These are phyloP conservation scores for Malacoctenus gilli DNA, from an alignment of 2,797 vertebrate genomes.

Conservation along the genomic window DNA sequence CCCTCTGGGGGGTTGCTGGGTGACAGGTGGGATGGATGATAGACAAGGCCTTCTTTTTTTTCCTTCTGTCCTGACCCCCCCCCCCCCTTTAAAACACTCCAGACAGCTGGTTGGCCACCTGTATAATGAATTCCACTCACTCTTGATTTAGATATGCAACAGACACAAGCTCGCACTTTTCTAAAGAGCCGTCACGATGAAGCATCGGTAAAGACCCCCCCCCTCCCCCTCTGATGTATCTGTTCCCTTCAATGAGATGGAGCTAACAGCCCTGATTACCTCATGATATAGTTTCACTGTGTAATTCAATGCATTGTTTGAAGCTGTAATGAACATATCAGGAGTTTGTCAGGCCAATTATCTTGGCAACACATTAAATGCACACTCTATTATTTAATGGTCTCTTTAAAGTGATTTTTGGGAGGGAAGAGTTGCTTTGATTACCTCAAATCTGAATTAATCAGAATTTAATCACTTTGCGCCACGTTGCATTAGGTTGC, in stretches of 20 bases:
- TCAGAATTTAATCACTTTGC: constrained; percentile 67
- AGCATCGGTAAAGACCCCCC: constrained; percentile 9
- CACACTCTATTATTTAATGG: constrained; percentile 69
- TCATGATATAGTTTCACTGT: not conserved
- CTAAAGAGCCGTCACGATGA: not conserved
- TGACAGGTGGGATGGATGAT: constrained; percentile 77
- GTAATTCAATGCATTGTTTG: not conserved
- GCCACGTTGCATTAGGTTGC: constrained; percentile 70
- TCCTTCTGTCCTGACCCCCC: constrained; percentile 36
- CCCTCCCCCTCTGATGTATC: constrained; percentile 29
- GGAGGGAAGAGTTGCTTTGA: constrained; percentile 60
- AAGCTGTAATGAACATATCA: constrained; percentile 46
- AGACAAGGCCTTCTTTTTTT: constrained; percentile 59
- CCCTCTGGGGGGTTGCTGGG: constrained; percentile 61
- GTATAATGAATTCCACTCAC: too few relatives aligned
- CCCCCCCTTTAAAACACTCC: constrained; percentile 44
- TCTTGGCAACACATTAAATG: constrained; percentile 53
- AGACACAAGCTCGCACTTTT: constrained; percentile 8
- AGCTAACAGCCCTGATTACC: not conserved
- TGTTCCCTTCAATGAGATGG: constrained; percentile 11
- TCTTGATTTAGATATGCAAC: constrained; percentile 42
- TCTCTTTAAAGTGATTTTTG: constrained; percentile 62
- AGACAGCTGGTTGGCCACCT: constrained; percentile 38
- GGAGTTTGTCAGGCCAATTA: constrained; percentile 51
- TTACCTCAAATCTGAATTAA: constrained; percentile 74